These are phyloP conservation scores for Ephestia elutella DNA, from an alignment of 1,140 invertebrate genomes.

Conservation along the genomic window DNA sequence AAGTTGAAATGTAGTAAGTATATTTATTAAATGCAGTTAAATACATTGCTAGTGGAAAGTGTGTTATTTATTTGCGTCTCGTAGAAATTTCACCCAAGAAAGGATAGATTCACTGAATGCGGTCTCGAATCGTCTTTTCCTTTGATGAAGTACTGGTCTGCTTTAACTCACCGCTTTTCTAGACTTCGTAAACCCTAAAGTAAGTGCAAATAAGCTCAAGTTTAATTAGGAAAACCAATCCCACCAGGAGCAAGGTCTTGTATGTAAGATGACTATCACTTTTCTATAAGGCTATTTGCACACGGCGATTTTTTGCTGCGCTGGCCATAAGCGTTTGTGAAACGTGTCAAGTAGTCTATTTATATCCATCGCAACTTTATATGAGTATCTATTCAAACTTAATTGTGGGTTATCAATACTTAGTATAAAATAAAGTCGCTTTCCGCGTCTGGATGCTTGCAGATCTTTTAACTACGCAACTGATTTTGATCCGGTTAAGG, in stretches of 20 bases:
- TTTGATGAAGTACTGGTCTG: constrained; percentile 1
- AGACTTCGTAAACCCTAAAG: background rate
- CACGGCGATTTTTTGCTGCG: background rate
- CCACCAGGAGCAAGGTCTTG: constrained; percentile 8
- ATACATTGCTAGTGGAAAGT: too few relatives aligned
- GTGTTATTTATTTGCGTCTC: background rate
- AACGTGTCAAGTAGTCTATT: background rate
- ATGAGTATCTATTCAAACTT: too few relatives aligned
- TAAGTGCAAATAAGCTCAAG: background rate
- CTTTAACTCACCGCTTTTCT: background rate
- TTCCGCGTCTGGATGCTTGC: too few relatives aligned
- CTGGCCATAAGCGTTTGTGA: background rate
- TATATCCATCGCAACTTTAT: background rate
- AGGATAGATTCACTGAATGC: background rate
- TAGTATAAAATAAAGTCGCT: too few relatives aligned
- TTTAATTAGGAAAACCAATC: constrained; percentile 6
- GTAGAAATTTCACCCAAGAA: background rate
- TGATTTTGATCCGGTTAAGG: too few relatives aligned
- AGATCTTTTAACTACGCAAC: too few relatives aligned
- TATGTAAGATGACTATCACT: constrained; percentile 15
- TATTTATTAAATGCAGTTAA: too few relatives aligned
- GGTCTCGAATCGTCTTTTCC: background rate
- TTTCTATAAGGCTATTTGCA: constrained; percentile 12
- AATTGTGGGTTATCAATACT: too few relatives aligned
- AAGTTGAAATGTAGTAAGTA: too few relatives aligned